Percentiles rank a stretch among this genome's conserved stretches.
Conservation (phyloP, 2,113 vertebrate species). For the Forbesichthys agassizii region DNA sequence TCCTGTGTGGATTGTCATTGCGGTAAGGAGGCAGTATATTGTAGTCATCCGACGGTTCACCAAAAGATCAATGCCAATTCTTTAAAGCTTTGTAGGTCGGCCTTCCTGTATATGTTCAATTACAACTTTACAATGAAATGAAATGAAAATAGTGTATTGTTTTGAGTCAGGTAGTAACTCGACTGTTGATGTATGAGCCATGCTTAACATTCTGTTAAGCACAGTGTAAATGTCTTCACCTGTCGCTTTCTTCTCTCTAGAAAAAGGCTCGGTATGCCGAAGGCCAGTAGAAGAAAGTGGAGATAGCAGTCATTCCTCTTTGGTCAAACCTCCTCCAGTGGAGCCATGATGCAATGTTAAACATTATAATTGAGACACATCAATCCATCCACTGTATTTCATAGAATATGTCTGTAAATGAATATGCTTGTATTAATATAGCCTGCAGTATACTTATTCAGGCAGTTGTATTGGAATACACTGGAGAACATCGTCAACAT, state of each 20-base stretch:
- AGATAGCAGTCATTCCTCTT: slow-evolving; percentile 40
- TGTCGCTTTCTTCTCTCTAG: slow-evolving; percentile 19
- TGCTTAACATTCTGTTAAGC: neutral
- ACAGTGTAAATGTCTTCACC: neutral
- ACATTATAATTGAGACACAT: neutral
- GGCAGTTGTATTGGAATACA: neutral
- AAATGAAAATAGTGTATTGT: no score
- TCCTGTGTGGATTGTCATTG: no score
- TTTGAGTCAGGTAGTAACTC: no score
- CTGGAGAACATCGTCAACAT: slow-evolving; percentile 36
- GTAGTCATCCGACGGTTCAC: no score
- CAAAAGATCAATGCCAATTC: no score
- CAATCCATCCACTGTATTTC: no score
- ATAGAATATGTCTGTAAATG: neutral
- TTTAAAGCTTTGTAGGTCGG: no score
- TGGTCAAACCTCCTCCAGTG: slow-evolving; percentile 47
- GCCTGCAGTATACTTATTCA: slow-evolving; percentile 18
- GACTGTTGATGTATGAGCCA: no score
- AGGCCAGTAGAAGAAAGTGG: slow-evolving; percentile 75
- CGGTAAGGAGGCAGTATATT: no score
- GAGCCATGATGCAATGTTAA: slow-evolving; percentile 32
- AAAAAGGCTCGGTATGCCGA: slow-evolving; percentile 49
- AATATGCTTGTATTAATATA: slow-evolving; percentile 15
- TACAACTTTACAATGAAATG: no score
- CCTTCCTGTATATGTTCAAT: no score